Conservation (phyloP, 2,888 invertebrate species). For the Epistrophe eligans region DNA sequence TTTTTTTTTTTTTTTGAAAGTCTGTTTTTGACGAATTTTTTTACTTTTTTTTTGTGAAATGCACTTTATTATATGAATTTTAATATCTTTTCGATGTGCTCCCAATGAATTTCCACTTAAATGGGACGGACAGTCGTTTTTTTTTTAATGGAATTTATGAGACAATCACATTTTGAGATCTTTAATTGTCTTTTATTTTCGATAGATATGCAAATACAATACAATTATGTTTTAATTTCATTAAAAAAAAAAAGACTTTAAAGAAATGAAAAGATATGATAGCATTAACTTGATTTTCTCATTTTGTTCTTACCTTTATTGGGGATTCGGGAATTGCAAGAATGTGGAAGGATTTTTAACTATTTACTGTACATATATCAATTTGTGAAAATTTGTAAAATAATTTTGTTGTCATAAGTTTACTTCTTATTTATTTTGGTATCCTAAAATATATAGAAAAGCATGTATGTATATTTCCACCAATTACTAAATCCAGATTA, state of each 20-base stretch:
- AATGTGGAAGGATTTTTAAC: not conserved
- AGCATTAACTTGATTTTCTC: not conserved
- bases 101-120: conserved; percentile 44
- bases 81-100: conserved; percentile 32
- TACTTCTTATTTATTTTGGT: not conserved
- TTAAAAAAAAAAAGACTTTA: not conserved
- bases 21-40: conserved; percentile 32
- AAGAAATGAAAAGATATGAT: not conserved
- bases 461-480: not conserved
- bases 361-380: not conserved
- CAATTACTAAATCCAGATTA: not conserved
- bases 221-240: not conserved
- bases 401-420: not conserved
- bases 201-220: not conserved
- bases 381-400: not conserved
- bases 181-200: not conserved
- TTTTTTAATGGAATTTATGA: conserved; percentile 6
- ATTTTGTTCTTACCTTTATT: not conserved
- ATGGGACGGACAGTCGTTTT: conserved; percentile 13
- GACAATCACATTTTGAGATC: not conserved
- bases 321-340: not conserved
- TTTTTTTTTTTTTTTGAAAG: conserved; percentile 36
- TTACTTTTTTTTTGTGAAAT: conserved; percentile 33
- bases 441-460: not conserved
- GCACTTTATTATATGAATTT: conserved; percentile 32